phyloP scores from a whole-genome alignment of 1,140 invertebrate genomes.

The Drosophila nasuta region DNA sequence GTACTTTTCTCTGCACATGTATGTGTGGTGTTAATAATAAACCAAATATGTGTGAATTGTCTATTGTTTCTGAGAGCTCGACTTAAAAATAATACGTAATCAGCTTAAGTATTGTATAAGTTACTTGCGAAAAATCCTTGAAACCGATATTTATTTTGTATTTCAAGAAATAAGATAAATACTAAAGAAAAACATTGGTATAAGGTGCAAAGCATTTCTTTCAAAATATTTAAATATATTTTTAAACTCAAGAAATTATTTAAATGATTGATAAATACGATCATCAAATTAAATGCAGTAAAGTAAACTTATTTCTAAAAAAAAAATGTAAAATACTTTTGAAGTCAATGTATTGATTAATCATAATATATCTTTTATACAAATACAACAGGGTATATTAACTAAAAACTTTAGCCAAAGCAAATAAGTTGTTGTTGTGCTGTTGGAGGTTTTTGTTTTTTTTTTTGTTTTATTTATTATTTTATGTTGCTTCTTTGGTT shows the following conservation, averaged over 20 bases:
- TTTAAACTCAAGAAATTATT: too few relatives aligned
- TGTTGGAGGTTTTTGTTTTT: constrained; percentile 22
- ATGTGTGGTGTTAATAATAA: constrained; percentile 67
- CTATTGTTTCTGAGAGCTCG: neutral
- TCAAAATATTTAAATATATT: too few relatives aligned
- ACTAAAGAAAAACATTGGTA: too few relatives aligned
- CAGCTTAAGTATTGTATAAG: neutral
- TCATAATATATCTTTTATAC: neutral
- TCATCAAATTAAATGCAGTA: too few relatives aligned
- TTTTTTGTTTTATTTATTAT: neutral
- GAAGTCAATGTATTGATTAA: neutral
- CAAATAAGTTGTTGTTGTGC: constrained; percentile 65
- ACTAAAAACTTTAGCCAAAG: constrained; percentile 62
- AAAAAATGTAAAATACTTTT: too few relatives aligned
- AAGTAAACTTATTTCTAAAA: too few relatives aligned
- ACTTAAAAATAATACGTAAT: constrained; percentile 5
- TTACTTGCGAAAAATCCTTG: neutral
- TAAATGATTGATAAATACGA: too few relatives aligned
- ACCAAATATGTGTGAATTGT: constrained; percentile 57
- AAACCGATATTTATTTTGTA: neutral
- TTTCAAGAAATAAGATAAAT: neutral
- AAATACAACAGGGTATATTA: constrained; percentile 27
- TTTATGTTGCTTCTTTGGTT: constrained; percentile 10
- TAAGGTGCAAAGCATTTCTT: too few relatives aligned
- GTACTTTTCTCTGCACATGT: constrained; percentile 4